These are phyloP conservation scores for Sphenodon punctatus DNA, from an alignment of 2,797 vertebrate genomes.

Conservation along the genomic window DNA sequence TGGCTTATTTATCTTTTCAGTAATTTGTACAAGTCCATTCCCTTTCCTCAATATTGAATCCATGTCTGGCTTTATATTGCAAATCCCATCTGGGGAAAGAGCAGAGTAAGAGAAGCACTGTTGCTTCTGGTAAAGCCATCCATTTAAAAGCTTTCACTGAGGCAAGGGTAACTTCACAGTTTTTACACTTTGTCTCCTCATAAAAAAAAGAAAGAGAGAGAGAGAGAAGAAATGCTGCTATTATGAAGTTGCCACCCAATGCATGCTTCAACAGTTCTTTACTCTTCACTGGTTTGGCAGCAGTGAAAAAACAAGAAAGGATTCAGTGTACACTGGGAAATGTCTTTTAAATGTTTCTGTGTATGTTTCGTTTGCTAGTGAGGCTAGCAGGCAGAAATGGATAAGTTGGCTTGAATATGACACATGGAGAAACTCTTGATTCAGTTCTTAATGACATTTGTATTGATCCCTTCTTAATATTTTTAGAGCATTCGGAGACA, in stretches of 20 bases:
- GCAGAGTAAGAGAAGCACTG: constrained; percentile 47
- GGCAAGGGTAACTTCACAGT: constrained; percentile 40
- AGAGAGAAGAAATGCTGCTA: constrained; percentile 30
- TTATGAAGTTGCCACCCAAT: constrained; percentile 32
- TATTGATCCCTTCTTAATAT: constrained; percentile 13
- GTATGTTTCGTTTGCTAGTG: not conserved
- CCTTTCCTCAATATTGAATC: constrained; percentile 62
- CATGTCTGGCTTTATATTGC: constrained; percentile 63
- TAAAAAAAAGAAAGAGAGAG: constrained; percentile 12
- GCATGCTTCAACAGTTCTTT: constrained; percentile 34
- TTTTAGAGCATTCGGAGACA: constrained; percentile 9
- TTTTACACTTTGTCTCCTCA: constrained; percentile 56
- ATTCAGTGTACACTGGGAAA: constrained; percentile 23
- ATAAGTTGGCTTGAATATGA: constrained; percentile 5
- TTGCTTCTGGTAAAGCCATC: constrained; percentile 62
- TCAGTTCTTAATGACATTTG: constrained; percentile 20
- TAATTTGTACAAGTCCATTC: constrained; percentile 71
- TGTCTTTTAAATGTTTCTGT: constrained; percentile 26
- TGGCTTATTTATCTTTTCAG: constrained; percentile 69
- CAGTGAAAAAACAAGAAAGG: constrained; percentile 42
- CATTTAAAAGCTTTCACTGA: constrained; percentile 57
- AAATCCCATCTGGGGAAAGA: constrained; percentile 67
- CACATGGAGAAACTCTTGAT: not conserved
- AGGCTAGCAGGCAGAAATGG: not conserved
- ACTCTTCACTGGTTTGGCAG: constrained; percentile 39